Evolutionary conservation across 2,888 invertebrate species (phyloP).

Genomic region (Caenorhabditis sp.): DNA sequence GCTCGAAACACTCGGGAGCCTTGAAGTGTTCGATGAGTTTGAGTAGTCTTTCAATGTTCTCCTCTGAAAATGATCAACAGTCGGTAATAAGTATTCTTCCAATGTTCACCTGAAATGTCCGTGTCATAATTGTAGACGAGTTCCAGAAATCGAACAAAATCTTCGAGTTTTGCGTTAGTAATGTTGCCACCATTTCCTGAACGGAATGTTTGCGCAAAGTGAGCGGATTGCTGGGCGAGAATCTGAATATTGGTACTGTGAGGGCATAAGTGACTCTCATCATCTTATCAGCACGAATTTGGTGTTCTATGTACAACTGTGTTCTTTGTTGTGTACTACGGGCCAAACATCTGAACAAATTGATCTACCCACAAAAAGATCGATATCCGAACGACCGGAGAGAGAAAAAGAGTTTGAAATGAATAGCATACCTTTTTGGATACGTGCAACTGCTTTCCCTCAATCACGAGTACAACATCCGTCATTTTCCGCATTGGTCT

Average conservation of each 20-base stretch:
- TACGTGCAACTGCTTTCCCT: not conserved
- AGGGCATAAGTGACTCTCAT: no score
- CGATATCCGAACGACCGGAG: no score
- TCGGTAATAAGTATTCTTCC: no score
- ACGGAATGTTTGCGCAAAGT: not conserved
- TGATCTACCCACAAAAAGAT: not conserved
- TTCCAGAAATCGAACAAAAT: not conserved
- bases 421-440: not conserved
- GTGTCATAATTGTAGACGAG: not conserved
- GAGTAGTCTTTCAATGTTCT: not conserved
- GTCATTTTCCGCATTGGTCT: not conserved
- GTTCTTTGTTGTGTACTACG: no score
- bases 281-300: no score
- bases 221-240: not conserved
- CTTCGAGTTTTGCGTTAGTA: not conserved
- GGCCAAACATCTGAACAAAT: no score
- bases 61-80: no score
- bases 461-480: not conserved
- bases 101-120: not conserved
- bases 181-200: not conserved
- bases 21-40: not conserved
- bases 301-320: no score
- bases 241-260: not conserved
- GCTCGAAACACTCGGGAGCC: not conserved
- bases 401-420: not conserved